Base-by-base conservation (phyloP, 1,140 invertebrate species). In the Plectus sambesii region DNA sequence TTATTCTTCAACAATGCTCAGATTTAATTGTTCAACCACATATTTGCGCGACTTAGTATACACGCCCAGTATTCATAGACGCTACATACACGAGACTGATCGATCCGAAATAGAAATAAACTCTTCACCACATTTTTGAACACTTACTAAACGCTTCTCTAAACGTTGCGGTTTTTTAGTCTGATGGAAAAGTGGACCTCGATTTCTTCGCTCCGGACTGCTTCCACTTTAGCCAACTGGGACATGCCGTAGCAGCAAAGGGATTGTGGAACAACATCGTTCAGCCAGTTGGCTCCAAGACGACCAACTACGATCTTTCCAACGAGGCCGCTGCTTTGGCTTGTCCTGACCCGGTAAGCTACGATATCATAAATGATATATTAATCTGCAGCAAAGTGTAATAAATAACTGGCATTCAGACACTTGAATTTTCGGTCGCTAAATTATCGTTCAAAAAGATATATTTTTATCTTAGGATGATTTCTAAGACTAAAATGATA, bases 181-280 rank as follows among this genome's bases (percentile, higher is more conserved):
- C 48, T 47, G 17, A 55, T 55, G 4, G 58, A 70, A 47, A 75
- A 74, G 20, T 69, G 0, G 80, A 83, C 67, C 71, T 75, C 33
- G 69, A 73, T 2, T 79, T 76, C 60, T 73, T 82, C 33, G 75
- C 80, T 1, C 68, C 70, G 8, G 82, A 83, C 63, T 83, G 82
- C 71, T 83, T 80, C 55, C 82, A 84, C 59, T 72, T 79, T 1
- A 81, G 78, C 61, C 78, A 81, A 58, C 78, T 77, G 47, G 73
- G 72, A 9, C 76, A 82, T 52, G 74, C 78, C 3, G 65, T 64
- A 62, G 73, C 75, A 26, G 80, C 81, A 1, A 82, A 81, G 63
- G 73, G 82, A 36, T 66, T 82, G 0, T 83, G 81, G 81, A 82
- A 83, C 66, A 83, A 83, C 58, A 73, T 83, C 54, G 59, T 83